Percentiles rank a stretch among this genome's conserved stretches.
Conservation (phyloP, 2,113 vertebrate genomes). For the Entosphenus tridentatus region DNA sequence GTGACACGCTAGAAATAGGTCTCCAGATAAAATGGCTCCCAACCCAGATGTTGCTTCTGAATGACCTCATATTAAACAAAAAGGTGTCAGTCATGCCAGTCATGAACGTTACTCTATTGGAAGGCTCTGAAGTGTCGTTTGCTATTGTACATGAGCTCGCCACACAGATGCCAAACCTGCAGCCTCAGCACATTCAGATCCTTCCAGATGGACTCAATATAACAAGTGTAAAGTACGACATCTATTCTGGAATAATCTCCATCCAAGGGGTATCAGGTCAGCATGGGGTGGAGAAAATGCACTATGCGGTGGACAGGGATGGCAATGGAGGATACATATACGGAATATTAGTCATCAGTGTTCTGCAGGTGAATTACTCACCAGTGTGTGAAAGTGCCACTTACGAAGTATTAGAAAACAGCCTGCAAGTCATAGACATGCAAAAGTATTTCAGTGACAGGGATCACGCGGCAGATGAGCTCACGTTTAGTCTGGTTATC, state of each 20-base stretch:
- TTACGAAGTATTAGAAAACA: neutral
- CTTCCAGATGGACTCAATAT: conserved; percentile 3
- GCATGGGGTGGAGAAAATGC: conserved; percentile 1
- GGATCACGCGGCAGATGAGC: neutral
- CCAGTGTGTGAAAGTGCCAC: neutral
- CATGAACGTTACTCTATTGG: neutral
- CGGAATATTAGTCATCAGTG: neutral
- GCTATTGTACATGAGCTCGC: neutral
- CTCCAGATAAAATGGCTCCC: neutral
- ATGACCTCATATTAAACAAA: neutral
- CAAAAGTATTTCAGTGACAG: neutral
- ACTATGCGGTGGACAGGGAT: neutral
- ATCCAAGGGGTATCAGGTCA: neutral
- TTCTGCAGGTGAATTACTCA: conserved; percentile 1
- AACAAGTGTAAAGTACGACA: neutral
- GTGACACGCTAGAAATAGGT: conserved; percentile 1
- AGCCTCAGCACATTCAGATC: conserved; percentile 4
- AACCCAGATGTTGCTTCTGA: neutral
- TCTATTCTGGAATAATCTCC: neutral
- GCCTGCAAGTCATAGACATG: neutral
- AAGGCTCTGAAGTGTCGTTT: neutral
- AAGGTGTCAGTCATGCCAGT: neutral
- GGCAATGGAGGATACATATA: neutral
- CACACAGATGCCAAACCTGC: neutral
- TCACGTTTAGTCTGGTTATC: neutral